phyloP scores from a whole-genome alignment of 2,888 invertebrate species.

The Callimorpha dominula region DNA sequence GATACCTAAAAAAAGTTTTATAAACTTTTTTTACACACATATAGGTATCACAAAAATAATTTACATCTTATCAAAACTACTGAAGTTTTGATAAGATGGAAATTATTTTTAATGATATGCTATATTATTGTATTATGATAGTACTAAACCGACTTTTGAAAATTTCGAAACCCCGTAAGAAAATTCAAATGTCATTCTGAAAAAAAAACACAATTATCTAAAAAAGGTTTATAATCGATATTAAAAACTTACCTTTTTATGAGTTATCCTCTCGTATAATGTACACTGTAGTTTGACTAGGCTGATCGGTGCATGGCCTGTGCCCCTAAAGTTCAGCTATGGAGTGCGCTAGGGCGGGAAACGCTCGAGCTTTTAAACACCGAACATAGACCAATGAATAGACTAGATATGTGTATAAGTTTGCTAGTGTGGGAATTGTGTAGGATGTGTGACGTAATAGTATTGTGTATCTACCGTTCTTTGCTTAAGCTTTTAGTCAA shows the following conservation, averaged over 20 bases:
- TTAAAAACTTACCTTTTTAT: slow-evolving; percentile 31
- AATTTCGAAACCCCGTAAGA: background rate
- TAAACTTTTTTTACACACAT: background rate
- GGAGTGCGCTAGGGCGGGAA: slow-evolving; percentile 77
- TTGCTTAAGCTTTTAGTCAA: background rate
- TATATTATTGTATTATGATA: too few relatives aligned
- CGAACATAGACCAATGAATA: slow-evolving; percentile 63
- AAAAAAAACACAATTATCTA: background rate
- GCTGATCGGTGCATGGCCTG: slow-evolving; percentile 56
- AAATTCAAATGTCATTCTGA: background rate
- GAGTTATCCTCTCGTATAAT: slow-evolving; percentile 14
- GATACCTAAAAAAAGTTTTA: background rate
- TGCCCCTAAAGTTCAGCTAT: slow-evolving; percentile 55
- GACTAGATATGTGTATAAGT: slow-evolving; percentile 36
- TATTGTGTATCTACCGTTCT: slow-evolving; percentile 16
- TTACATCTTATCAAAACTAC: too few relatives aligned
- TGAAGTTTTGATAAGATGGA: background rate
- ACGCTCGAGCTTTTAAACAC: slow-evolving; percentile 76
- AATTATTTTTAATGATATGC: background rate
- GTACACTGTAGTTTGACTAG: slow-evolving; percentile 21
- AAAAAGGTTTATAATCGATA: background rate
- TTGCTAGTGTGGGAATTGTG: slow-evolving; percentile 45
- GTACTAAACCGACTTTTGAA: background rate
- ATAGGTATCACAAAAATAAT: background rate
- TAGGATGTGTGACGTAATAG: slow-evolving; percentile 64